Evolutionary conservation across 2,888 invertebrate genomes (phyloP).

Genomic region (Rhaphigaster nebulosa): DNA sequence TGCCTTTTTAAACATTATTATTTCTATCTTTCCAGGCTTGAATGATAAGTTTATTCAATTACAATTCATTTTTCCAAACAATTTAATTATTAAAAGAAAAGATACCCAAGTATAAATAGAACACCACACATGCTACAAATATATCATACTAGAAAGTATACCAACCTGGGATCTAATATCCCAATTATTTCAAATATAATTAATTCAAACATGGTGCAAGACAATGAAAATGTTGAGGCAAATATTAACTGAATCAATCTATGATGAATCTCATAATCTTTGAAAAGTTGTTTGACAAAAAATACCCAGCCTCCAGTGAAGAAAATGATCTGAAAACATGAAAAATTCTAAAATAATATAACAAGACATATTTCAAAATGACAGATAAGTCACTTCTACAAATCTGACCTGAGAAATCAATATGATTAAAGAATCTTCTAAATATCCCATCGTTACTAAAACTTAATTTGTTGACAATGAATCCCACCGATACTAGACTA

Average conservation of each 20-base stretch:
- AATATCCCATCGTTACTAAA: constrained; percentile 78
- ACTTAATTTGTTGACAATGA: background rate
- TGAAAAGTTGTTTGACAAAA: constrained; percentile 96
- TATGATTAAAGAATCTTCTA: constrained; percentile 87
- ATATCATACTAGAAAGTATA: background rate
- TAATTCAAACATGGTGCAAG: constrained; percentile 98
- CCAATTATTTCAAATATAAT: constrained; percentile 99
- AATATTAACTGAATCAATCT: constrained; percentile 95
- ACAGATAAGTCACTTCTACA: background rate
- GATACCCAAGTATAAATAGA: background rate
- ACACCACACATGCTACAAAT: background rate
- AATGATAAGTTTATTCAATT: too few species aligned
- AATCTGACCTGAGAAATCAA: constrained; percentile 81
- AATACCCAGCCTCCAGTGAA: constrained; percentile 98
- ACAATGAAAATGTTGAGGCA: constrained; percentile 94
- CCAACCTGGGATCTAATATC: constrained; percentile 89
- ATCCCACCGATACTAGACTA: background rate
- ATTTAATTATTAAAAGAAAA: background rate
- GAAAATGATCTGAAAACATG: constrained; percentile 82
- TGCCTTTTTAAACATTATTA: too few species aligned
- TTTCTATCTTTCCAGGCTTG: too few species aligned
- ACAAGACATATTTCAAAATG: background rate
- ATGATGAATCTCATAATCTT: constrained; percentile 97
- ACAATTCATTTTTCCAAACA: too few species aligned
- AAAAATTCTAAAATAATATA: constrained; percentile 25